Evolutionary conservation across 2,113 vertebrate genomes (phyloP).

Genomic region (Cichladusa arquata): DNA sequence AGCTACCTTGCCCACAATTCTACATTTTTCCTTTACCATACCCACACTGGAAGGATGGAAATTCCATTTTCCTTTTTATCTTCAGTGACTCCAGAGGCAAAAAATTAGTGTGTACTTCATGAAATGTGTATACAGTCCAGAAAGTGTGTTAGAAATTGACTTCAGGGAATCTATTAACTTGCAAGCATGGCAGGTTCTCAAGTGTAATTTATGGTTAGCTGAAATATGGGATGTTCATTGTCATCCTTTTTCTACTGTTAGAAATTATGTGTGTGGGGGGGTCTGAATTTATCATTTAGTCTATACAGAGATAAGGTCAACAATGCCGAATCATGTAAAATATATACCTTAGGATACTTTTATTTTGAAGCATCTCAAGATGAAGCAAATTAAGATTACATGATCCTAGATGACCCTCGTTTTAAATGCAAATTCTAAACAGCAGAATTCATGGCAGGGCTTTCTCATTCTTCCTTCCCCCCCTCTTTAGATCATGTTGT

Average conservation of each 20-base stretch:
- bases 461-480: neutral
- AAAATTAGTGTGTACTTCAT: conserved; percentile 43
- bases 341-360: neutral
- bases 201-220: conserved; percentile 67
- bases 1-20: conserved; percentile 36
- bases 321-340: neutral
- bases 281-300: conserved; percentile 53
- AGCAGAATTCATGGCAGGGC: neutral
- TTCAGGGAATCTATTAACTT: conserved; percentile 64
- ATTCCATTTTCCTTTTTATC: neutral
- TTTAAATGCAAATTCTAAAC: neutral
- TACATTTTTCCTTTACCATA: conserved; percentile 22
- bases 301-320: neutral
- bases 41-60: neutral
- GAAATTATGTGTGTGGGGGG: neutral
- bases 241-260: conserved; percentile 54
- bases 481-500: neutral
- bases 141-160: conserved; percentile 63
- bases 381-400: neutral
- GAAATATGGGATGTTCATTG: conserved; percentile 67
- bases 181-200: conserved; percentile 37
- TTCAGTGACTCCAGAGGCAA: conserved; percentile 49
- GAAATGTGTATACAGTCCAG: conserved; percentile 60
- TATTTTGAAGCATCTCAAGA: neutral
- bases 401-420: neutral